Base-by-base conservation (phyloP, 2,888 invertebrate genomes). In the Agonopterix arenella region DNA sequence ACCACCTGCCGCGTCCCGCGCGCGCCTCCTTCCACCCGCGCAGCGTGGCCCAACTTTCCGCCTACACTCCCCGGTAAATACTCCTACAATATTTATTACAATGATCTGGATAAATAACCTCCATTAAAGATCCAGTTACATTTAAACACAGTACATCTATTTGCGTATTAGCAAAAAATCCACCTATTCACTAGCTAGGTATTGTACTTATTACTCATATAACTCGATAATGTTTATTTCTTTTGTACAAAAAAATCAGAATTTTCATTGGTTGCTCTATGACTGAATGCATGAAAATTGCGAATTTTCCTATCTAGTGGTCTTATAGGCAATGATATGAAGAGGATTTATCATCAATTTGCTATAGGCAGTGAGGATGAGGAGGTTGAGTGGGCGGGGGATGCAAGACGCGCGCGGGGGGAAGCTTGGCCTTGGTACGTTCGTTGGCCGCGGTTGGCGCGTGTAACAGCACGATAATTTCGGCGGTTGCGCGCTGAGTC, bases 401-500 rank as follows among this genome's bases (percentile, higher is more conserved):
- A 49, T 52, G 53, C 48, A 52, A 50, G 55, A 46, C 50, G 59
- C 7, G 28, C 28, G 28, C 49, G 60, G 56, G 54, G 57, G 56
- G 70, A 68, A 64, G 57, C 64, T 58, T 77, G 83, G 84, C 86
- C 86, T 86, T 85, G 86, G 77, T 55, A 67, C 80, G 86, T 80
- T 77, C 86, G 82, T 84, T 84, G 81, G 76, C 84, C 68, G 60
- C 61, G 59, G 56, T 56, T 60, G 72, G 72, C 82, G 76, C 82
- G 84, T 84, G 84, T 84, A 81, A 56, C 36, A 11, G 65, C 70
- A 61, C 67, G 85, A 84, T 86, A 83, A 88, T 83, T 88, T 88
- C 84, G 88, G 86, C 86, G 73, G 76, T 80, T 77, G 77, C 71
- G 84, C 82, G 65, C 62, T 58, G 79, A 81, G 86, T 84, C 73